phyloP scores from a whole-genome alignment of 2,113 vertebrate species.

The Silurus meridionalis region DNA sequence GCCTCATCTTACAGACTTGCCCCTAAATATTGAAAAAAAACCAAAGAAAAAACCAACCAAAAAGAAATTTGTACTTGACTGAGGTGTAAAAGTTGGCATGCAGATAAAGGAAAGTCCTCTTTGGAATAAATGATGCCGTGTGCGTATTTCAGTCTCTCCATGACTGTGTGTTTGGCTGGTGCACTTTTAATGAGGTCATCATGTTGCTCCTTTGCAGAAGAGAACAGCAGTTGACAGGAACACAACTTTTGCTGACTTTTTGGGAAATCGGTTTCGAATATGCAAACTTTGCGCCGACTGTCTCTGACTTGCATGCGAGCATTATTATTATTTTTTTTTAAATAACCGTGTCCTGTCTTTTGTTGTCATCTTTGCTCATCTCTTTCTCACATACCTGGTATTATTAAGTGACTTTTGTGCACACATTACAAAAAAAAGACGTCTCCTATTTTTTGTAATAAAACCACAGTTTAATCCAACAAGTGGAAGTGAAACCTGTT shows the following conservation, averaged over 20 bases:
- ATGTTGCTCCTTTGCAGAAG: neutral
- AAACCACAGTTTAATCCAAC: neutral
- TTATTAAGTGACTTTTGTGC: conserved; percentile 21
- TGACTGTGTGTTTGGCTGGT: neutral
- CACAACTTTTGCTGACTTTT: neutral
- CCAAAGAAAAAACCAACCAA: neutral
- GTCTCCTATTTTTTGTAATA: too few species aligned
- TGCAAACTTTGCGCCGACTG: neutral
- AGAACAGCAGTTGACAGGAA: neutral
- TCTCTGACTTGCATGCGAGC: neutral
- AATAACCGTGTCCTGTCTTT: neutral
- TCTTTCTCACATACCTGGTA: neutral
- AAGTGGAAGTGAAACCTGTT: neutral
- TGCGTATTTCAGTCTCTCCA: neutral
- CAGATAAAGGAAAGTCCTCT: conserved; percentile 9
- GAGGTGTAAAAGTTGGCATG: conserved; percentile 7
- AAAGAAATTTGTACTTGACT: neutral
- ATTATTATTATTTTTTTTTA: neutral
- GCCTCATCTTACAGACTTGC: neutral
- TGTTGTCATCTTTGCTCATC: neutral
- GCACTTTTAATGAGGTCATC: neutral
- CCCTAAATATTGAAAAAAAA: neutral
- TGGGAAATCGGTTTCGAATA: neutral
- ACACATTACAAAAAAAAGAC: too few species aligned
- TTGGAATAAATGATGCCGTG: conserved; percentile 11